Evolutionary conservation across 2,888 invertebrate genomes (phyloP), one percentile per base, ranked within the genome.

Genomic region (Phaedon cochleariae): DNA sequence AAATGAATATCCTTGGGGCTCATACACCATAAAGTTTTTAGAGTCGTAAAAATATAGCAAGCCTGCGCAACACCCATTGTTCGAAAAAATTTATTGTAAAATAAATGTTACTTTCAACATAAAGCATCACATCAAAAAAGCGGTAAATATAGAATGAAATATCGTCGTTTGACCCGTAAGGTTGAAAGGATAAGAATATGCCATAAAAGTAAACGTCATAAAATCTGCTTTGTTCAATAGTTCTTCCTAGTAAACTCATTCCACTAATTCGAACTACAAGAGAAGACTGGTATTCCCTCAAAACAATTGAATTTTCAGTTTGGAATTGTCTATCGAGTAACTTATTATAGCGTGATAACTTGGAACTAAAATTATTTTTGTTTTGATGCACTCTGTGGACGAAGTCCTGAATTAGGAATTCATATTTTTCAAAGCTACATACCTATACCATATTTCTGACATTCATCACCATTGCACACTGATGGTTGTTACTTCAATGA

Each of bases 71-170:
- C 45, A 45, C 22, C 55, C 15, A 57, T 57, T 57, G 55, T 57
- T 45, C 26, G 45, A 21, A 57, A 57, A n/a, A 45, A 57, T 57
- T 57, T 57, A 45, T 45, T 21, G 10, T 15, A 15, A 26, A 45
- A 57, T 57, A 17, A 57, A 57, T 57, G 17, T 45, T n/a, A 45
- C 45, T 26, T 2, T n/a, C 9, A 17, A 57, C 29, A 57, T 45
- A 45, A 57, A 57, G 12, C 41, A 15, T 22, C 22, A 57, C 45
- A 45, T 57, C 55, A 41, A 20, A 53, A 21, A 22, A 12, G 45
- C 17, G 22, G 17, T 57, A 26, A 26, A 57, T 15, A 41, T 22
- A 26, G 22, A 26, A n/a, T 45, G 18, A 45, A 57, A 41, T 45
- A 57, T 26, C 26, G 26, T 17, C 45, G 26, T 17, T 55, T 57